phyloP scores from a whole-genome alignment of 1,140 invertebrate genomes.

The Bombus impatiens region DNA sequence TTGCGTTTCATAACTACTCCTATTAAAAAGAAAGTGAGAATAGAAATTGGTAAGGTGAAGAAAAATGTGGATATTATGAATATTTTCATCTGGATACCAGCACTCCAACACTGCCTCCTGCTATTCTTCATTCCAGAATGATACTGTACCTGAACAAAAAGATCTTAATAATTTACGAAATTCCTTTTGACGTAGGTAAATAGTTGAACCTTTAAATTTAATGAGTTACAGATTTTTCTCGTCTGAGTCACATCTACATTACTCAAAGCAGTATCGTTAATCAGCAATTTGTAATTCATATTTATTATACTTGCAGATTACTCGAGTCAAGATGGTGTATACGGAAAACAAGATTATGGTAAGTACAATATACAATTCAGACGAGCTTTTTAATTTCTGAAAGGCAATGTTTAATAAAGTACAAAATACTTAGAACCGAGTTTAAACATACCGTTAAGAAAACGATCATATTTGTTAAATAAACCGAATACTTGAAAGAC shows the following conservation, averaged over 20 bases:
- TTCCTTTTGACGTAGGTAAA: conserved; percentile 7
- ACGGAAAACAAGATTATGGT: conserved; percentile 81
- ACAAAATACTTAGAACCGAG: not conserved
- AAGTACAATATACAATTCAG: conserved; percentile 74
- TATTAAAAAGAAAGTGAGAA: not conserved
- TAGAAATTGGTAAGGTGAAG: conserved; percentile 1
- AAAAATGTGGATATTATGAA: conserved; percentile 7
- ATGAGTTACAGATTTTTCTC: conserved; percentile 57
- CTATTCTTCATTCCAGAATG: conserved; percentile 50
- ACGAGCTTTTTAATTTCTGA: conserved; percentile 43
- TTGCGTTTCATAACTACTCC: conserved; percentile 48
- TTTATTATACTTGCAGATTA: conserved; percentile 76
- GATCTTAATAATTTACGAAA: not conserved
- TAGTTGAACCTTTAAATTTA: conserved; percentile 1
- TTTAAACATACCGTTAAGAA: conserved; percentile 1
- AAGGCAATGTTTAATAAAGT: not conserved
- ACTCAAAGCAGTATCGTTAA: not conserved
- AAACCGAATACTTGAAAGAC: not conserved
- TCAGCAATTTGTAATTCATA: conserved; percentile 14
- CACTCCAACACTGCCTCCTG: conserved; percentile 73
- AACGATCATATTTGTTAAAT: conserved; percentile 15
- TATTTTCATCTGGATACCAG: conserved; percentile 49
- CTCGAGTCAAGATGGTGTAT: conserved; percentile 77
- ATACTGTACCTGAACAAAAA: conserved; percentile 5
- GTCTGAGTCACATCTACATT: conserved; percentile 56